Evolutionary conservation across 2,797 vertebrate genomes (phyloP).

Genomic region (Phalanger gymnotis): DNA sequence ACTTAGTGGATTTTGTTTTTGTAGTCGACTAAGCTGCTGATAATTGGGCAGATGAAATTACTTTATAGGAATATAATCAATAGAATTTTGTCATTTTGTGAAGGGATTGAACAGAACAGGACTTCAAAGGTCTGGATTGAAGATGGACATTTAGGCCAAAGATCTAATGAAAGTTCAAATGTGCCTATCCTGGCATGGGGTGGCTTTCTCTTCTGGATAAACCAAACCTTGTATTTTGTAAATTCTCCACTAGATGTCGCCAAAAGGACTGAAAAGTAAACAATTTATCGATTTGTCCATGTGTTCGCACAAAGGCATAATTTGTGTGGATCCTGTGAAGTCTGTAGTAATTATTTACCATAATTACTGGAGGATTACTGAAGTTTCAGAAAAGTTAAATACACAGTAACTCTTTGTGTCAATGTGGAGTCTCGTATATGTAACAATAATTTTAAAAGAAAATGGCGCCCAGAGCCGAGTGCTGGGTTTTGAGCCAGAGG

Average conservation of each 20-base stretch:
- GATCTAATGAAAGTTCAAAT: background rate
- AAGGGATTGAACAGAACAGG: background rate
- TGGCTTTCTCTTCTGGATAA: background rate
- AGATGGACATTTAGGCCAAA: background rate
- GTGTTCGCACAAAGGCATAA: constrained; percentile 46
- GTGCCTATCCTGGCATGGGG: background rate
- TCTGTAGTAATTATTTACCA: constrained; percentile 61
- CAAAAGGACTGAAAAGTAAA: constrained; percentile 72
- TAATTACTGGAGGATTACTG: constrained; percentile 64
- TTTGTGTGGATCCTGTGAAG: constrained; percentile 46
- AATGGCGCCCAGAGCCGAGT: background rate
- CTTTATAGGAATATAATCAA: background rate
- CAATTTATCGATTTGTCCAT: background rate
- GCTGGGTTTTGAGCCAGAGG: background rate
- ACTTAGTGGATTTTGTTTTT: background rate
- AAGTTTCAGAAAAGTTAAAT: constrained; percentile 39
- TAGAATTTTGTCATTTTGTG: background rate
- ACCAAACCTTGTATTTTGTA: constrained; percentile 5
- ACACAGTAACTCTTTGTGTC: background rate
- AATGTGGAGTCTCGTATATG: background rate
- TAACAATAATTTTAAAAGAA: constrained; percentile 47
- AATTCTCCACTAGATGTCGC: constrained; percentile 82
- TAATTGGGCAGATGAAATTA: background rate
- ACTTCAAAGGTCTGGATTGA: background rate
- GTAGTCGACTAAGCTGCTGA: background rate